Conservation (phyloP, 2,888 invertebrate genomes). For the Protonemura montana region DNA sequence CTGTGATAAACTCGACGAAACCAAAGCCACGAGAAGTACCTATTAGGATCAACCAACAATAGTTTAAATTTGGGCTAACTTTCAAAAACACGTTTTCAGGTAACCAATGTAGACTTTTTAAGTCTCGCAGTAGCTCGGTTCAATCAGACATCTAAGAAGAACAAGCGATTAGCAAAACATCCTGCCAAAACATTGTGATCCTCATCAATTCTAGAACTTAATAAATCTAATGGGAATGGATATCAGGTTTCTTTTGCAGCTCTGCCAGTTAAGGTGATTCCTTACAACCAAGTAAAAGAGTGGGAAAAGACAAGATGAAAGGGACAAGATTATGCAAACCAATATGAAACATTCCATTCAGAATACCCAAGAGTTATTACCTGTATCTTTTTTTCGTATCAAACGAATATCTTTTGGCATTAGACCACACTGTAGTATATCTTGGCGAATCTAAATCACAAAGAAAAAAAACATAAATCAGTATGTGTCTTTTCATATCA, state of each 20-base stretch:
- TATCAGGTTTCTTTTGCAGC: background rate
- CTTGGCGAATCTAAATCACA: constrained; percentile 74
- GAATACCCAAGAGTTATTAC: constrained; percentile 61
- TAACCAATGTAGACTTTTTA: constrained; percentile 8
- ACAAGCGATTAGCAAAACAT: background rate
- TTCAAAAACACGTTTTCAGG: background rate
- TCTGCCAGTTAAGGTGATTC: background rate
- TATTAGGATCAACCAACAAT: constrained; percentile 60
- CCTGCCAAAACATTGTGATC: no score
- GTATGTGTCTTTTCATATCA: no score
- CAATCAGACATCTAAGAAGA: background rate
- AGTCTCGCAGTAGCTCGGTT: background rate
- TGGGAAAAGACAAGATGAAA: background rate
- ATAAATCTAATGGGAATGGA: constrained; percentile 53
- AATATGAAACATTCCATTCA: background rate
- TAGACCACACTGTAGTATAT: constrained; percentile 76
- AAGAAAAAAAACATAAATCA: constrained; percentile 24
- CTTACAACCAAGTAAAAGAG: background rate
- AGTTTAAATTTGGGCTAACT: constrained; percentile 38
- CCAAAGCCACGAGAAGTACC: constrained; percentile 89
- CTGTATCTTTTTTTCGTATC: constrained; percentile 84
- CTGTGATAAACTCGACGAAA: constrained; percentile 92
- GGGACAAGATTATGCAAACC: background rate
- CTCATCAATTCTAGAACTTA: constrained; percentile 42
- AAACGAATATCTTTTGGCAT: constrained; percentile 82